Percentiles rank a stretch among this genome's conserved stretches.
Evolutionary conservation across 2,797 vertebrate species (phyloP).

Genomic region (Perodicticus potto): DNA sequence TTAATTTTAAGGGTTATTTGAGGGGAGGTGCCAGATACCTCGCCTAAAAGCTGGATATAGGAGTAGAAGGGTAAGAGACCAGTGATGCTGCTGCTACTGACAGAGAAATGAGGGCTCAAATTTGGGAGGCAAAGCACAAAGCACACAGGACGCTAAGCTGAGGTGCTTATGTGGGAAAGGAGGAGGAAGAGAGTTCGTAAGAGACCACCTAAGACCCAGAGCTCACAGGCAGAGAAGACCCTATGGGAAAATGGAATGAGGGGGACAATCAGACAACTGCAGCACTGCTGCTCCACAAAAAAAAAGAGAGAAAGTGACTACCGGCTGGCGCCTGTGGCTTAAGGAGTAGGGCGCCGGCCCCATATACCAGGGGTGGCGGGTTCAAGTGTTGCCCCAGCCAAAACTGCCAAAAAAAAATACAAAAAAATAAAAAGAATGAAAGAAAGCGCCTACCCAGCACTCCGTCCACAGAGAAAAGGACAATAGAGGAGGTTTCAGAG

Average conservation of each 20-base stretch:
- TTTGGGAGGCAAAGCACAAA: background rate
- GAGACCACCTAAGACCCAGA: background rate
- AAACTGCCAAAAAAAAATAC: background rate
- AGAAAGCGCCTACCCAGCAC: background rate
- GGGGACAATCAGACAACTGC: background rate
- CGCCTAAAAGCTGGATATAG: background rate
- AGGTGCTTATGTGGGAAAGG: background rate
- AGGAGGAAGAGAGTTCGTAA: background rate
- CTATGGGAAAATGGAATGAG: background rate
- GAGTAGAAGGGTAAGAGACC: background rate
- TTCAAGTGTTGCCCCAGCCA: no score
- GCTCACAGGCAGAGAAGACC: background rate
- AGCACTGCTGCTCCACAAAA: background rate
- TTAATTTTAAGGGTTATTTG: conserved; percentile 30
- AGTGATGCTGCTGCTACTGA: background rate
- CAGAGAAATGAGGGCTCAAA: background rate
- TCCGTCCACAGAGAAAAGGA: background rate
- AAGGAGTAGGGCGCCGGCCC: no score
- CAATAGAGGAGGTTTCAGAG: background rate
- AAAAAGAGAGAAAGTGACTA: background rate
- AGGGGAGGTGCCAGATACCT: background rate
- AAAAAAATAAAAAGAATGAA: no score
- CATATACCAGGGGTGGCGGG: no score
- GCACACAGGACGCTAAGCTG: background rate
- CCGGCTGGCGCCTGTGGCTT: no score